Base-by-base conservation (phyloP, 2,888 invertebrate genomes). In the Acanthoscelides obtectus region DNA sequence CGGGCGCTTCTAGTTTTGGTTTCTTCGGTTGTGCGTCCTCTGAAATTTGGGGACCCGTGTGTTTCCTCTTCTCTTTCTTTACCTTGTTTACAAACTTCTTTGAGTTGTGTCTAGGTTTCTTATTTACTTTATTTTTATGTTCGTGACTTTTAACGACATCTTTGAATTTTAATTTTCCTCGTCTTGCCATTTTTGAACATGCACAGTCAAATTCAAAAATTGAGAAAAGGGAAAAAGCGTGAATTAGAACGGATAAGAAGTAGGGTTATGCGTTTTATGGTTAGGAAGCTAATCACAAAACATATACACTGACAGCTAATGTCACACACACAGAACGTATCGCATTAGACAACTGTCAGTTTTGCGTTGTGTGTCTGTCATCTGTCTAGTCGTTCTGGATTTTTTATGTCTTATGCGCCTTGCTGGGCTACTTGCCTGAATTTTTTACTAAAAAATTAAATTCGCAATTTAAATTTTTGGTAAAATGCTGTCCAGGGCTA, bases 401-500 rank as follows among this genome's bases (percentile, higher is more conserved):
- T n/a, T n/a, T n/a, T n/a, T n/a, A n/a, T n/a, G 8, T 25, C 8
- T 45, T 45, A 45, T 45, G 12, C 45, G 45, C 12, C 12, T 45
- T 45, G 12, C 25, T 25, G 25, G 25, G 25, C 25, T 45, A 4
- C 12, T 45, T 45, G 45, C 45, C 45, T 45, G 45, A 45, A 12
- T 45, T 45, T n/a, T 45, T 12, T 12, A 6, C 45, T 45, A 45
- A 45, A 45, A 25, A 45, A 22, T 69, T 21, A 3, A 64, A 21
- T n/a, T n/a, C n/a, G n/a, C 22, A 19, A 21, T 27, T 45, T 20
- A 72, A 45, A 45, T 45, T 45, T 12, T 12, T 6, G 1, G 45
- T 73, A 89, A 88, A 87, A 91, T 92, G 92, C 86, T 91, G 84
- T 91, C 91, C 79, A 90, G 91, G 82, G 88, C 89, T 84, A 89